Evolutionary conservation across 2,888 invertebrate genomes (phyloP).

Genomic region (Drosophila subquinaria): DNA sequence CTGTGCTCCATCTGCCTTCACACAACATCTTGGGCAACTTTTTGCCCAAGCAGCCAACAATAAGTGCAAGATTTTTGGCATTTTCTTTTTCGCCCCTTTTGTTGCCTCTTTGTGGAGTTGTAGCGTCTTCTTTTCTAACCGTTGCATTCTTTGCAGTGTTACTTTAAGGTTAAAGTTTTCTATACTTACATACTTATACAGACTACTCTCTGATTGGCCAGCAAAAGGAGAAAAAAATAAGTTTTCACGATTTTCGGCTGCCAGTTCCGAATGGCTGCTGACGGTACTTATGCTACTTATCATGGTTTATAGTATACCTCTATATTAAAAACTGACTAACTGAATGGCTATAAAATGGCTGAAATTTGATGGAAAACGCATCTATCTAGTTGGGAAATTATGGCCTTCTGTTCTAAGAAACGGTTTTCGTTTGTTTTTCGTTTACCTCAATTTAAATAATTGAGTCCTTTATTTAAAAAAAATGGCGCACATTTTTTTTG

Average conservation of each 20-base stretch:
- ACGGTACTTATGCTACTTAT: constrained; percentile 2
- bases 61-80: constrained; percentile 36
- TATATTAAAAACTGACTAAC: neutral
- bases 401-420: neutral
- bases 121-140: constrained; percentile 44
- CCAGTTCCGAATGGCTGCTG: neutral
- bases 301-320: neutral
- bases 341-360: neutral
- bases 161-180: constrained; percentile 35
- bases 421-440: neutral
- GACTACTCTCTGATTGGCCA: constrained; percentile 11
- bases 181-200: constrained; percentile 25
- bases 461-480: neutral
- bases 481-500: neutral
- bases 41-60: constrained; percentile 26
- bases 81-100: constrained; percentile 7
- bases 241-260: constrained; percentile 15
- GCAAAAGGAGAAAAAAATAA: neutral
- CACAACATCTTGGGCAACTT: constrained; percentile 14
- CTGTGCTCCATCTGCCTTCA: constrained; percentile 3
- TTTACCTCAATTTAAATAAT: neutral
- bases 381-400: neutral
- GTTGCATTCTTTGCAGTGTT: constrained; percentile 46
- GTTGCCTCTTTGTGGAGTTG: constrained; percentile 18
- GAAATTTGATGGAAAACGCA: neutral